Base-by-base conservation (phyloP, 1,140 invertebrate genomes). In the Bombus huntii region DNA sequence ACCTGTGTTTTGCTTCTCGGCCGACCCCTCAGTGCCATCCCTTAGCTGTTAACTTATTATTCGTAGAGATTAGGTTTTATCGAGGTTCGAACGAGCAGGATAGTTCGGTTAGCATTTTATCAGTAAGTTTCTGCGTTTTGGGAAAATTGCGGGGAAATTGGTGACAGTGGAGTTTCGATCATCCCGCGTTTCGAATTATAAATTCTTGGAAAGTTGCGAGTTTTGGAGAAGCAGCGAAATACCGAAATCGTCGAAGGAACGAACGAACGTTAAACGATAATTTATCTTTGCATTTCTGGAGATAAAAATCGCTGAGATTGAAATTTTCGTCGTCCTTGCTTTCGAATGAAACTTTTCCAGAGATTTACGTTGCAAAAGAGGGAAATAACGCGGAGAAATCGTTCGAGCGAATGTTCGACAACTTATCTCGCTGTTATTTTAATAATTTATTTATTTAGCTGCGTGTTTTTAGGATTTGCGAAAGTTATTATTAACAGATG, bases 31-130 rank as follows among this genome's bases (percentile, higher is more conserved):
- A 57, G 73, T 83, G 81, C 81, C 74, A 83, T 83, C 73, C 65
- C 42, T 31, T 83, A 68, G 65, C 53, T 59, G 13, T 79, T 79
- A 71, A 84, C 39, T 84, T 72, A 84, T 79, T 83, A 83, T 39
- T 65, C 44, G 22, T 79, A 84, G 39, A 9, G 25, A 66, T 25
- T 71, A 72, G 53, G n/a, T 37, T 44, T 42, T 42, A 62, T 68
- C 77, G 65, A 25, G 65, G 13, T 2, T 62, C 53, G 53, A n/a
- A 53, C 15, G 15, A 53, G 37, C 37, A 10, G 42, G 25, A 44
- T 42, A 72, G 8, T 59, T 59, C 25, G 6, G 53, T 62, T 76
- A n/a, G 13, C 2, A 25, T 34, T 34, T 12, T 28, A 15, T 66
- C 6, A 0, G 10, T 2, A 4, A 8, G 31, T 18, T 37, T 34